Evolutionary conservation across 2,888 invertebrate species (phyloP).

Genomic region (Lasioglossum lativentre): DNA sequence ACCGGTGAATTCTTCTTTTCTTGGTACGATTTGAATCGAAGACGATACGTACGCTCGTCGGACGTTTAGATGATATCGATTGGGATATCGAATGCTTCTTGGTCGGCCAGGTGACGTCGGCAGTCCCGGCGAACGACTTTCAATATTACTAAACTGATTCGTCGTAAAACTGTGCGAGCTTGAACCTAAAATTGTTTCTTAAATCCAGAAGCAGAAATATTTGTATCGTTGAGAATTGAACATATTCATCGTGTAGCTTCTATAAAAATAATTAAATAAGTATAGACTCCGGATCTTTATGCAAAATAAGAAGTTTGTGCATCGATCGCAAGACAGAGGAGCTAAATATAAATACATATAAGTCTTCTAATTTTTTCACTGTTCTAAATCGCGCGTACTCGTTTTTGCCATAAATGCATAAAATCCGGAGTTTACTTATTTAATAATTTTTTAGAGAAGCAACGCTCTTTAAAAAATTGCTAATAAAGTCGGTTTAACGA

Average conservation of each 20-base stretch:
- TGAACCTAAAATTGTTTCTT: background rate
- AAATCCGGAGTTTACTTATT: no score
- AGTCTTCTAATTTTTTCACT: no score
- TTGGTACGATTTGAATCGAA: conserved; percentile 12
- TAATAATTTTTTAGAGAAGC: no score
- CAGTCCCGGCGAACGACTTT: background rate
- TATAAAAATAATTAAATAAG: no score
- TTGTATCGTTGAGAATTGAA: no score
- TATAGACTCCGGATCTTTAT: no score
- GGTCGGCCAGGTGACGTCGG: conserved; percentile 7
- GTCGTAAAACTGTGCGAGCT: background rate
- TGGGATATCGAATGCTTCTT: conserved; percentile 34
- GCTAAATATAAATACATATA: no score
- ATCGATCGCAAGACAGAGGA: no score
- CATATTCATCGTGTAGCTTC: no score
- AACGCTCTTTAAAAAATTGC: background rate
- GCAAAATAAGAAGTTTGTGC: no score
- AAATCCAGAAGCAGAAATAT: background rate
- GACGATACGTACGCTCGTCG: conserved; percentile 13
- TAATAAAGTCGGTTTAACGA: background rate
- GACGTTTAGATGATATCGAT: conserved; percentile 41
- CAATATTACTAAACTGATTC: background rate
- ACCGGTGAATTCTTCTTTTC: background rate
- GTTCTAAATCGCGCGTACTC: no score
- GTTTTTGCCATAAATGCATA: no score